Base-by-base conservation (phyloP, 2,113 vertebrate genomes). In the Pangasianodon gigas region DNA sequence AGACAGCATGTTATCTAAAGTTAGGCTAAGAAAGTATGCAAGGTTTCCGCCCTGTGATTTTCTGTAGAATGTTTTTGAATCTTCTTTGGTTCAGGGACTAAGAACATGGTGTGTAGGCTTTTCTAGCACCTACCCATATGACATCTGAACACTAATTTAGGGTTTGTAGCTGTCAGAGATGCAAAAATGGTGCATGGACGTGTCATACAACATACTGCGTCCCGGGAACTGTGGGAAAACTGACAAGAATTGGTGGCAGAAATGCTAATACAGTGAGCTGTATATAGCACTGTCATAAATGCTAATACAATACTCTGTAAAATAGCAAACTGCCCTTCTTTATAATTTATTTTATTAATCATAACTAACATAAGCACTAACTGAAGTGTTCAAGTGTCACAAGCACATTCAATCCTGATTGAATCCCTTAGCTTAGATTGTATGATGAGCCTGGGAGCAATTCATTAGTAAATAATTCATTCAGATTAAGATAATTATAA, bases 111-210 rank as follows among this genome's bases (percentile, higher is more conserved):
- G 51, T 41, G 4, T 1, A 48, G 58, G 44, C 29, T 44, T 80
- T 58, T 41, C 6, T 44, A 37, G 6, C 52, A 41, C 32, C 54
- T 75, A 9, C 44, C 60, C 48, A 18, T 18, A 2, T 82, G 79
- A 51, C 69, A 58, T 41, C 79, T 69, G 48, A 83, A 54, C 60
- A 69, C 79, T 83, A 83, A 88, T 88, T 88, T 82, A 69, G 32
- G 32, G 29, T 67, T 67, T 67, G 48, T 81, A 44, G 46, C 87
- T 82, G 77, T 52, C 87, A n/a, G 1, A 18, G 52, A 32, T 29
- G 19, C 4, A 44, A 44, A 84, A 46, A 37, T 16, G 58, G 54
- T 79, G 44, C 44, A 37, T 10, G 60, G 13, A 52, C 32, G 19
- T 83, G 87, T 71, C 62, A 19, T 51, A 21, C 29, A 46, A 88